phyloP scores from a whole-genome alignment of 2,113 vertebrate genomes.

The Poeciliopsis occidentalis region DNA sequence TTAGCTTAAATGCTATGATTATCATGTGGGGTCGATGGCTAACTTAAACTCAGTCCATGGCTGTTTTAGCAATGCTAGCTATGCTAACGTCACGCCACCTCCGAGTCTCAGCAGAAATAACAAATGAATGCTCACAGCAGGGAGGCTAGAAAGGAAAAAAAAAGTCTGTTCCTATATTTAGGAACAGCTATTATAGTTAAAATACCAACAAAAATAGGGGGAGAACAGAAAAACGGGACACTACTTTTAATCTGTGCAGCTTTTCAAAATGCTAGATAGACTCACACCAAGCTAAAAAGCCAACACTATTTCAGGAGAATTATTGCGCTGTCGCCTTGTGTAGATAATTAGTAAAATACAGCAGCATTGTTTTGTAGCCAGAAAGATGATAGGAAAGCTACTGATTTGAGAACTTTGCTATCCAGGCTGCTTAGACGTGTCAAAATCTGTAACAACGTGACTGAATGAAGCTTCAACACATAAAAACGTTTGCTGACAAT shows the following conservation, averaged over 20 bases:
- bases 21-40: too few relatives aligned
- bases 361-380: neutral
- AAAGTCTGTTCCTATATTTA: neutral
- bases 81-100: neutral
- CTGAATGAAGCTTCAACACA: constrained; percentile 1
- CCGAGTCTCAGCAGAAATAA: neutral
- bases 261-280: neutral
- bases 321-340: too few relatives aligned
- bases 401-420: neutral
- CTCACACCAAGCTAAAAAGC: too few relatives aligned
- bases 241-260: neutral
- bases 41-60: too few relatives aligned
- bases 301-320: too few relatives aligned
- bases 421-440: neutral
- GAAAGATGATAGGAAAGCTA: neutral
- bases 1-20: too few relatives aligned
- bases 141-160: too few relatives aligned
- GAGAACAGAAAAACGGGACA: neutral
- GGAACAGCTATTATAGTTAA: neutral
- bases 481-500: neutral
- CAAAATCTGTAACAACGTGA: neutral
- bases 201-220: neutral
- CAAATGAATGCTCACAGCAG: too few relatives aligned
- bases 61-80: neutral
- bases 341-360: neutral